Evolutionary conservation across 2,888 invertebrate genomes (phyloP).

Genomic region (Melanargia galathea): DNA sequence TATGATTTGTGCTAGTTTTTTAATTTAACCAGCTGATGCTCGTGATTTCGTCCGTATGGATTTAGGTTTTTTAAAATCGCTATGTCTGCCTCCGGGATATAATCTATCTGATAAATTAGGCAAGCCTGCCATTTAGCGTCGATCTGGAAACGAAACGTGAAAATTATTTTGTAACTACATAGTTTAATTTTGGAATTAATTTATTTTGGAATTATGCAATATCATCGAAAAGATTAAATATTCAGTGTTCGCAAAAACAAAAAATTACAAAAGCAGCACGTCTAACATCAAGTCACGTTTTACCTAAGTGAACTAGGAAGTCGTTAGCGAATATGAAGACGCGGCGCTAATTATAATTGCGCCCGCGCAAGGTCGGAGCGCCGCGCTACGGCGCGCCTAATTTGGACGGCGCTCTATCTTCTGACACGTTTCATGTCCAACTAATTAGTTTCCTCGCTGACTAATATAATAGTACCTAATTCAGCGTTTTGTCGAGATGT

Average conservation of each 20-base stretch:
- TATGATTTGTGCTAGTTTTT: background rate
- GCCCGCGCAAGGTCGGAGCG: conserved; percentile 41
- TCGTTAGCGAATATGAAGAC: conserved; percentile 64
- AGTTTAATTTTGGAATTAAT: too few relatives aligned
- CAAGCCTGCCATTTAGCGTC: too few relatives aligned
- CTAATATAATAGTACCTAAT: too few relatives aligned
- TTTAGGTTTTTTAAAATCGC: too few relatives aligned
- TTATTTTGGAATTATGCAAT: too few relatives aligned
- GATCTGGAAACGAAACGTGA: too few relatives aligned
- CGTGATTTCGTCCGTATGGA: background rate
- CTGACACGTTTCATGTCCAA: background rate
- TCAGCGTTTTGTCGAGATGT: conserved; percentile 1
- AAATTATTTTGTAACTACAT: too few relatives aligned
- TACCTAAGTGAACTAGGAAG: conserved; percentile 57
- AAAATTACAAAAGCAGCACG: background rate
- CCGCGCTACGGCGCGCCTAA: conserved; percentile 33
- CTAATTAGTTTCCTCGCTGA: background rate
- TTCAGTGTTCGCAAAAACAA: background rate
- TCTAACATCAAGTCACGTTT: conserved; percentile 28
- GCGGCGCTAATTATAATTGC: conserved; percentile 53
- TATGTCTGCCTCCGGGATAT: too few relatives aligned
- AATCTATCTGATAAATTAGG: too few relatives aligned
- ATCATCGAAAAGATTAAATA: too few relatives aligned
- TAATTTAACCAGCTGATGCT: too few relatives aligned
- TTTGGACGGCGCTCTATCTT: conserved; percentile 20